Evolutionary conservation across 2,113 vertebrate genomes (phyloP), one percentile per base, ranked within the genome.

Genomic region (Polypterus bichir): DNA sequence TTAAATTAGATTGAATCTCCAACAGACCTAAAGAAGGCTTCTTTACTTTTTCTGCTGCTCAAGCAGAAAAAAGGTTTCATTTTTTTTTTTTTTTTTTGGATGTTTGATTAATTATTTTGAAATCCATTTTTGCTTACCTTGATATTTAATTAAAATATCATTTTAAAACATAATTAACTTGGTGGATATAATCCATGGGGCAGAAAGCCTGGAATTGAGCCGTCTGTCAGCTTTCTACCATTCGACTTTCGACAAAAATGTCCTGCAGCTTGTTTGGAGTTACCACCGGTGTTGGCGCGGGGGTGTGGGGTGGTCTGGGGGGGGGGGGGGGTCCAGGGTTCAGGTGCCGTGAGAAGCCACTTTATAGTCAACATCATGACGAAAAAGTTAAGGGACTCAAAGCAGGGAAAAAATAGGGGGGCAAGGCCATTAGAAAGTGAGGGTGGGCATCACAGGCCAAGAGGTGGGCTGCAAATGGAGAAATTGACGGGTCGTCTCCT

Each of bases 121-220:
- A 90, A 93, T 91, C 89, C 88, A 92, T 93, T 94, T 90, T 89
- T 91, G 90, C 89, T 89, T 92, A 91, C 86, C 86, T 89, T 90
- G 86, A 90, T 94, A 91, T 93, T 93, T 93, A 94, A 96, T 97
- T 96, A 92, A 92, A 94, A 93, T 93, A 91, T 96, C 83, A 91
- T 94, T 95, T 95, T 89, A 91, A 92, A 84, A 90, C 86, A 89
- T 94, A 93, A 95, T 95, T 93, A 97, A 89, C 91, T 90, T 84
- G 80, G 80, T 79, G n/a, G 49, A 48, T 94, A 90, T 79, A 85
- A 81, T 94, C 90, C 87, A 77, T 89, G 83, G 86, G 89, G 83
- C 81, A 89, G 87, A 66, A 62, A 63, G 75, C 71, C 72, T 64
- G 64, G 47, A 55, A 47, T 10, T 54, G 64, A 64, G 66, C 58